Base-by-base conservation (phyloP, 1,140 invertebrate genomes). In the Cydia strobilella region DNA sequence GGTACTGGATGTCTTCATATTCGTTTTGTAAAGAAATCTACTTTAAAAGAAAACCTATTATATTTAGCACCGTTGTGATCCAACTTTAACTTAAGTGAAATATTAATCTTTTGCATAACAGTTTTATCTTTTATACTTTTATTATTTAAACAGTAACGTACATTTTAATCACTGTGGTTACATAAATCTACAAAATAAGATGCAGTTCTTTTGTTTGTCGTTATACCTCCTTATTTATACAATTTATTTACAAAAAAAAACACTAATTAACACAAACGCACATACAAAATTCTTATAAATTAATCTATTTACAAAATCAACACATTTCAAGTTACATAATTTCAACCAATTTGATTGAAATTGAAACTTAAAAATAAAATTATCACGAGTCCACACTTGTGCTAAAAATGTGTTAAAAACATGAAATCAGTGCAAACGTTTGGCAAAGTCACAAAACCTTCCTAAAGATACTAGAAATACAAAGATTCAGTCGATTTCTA, bases 241-340 rank as follows among this genome's bases (percentile, higher is more conserved):
- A 74, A 73, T 73, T 75, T 78, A 78, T 78, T 78, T 78, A 78
- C 77, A 78, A 74, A 73, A 74, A 73, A 35, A 9, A 75, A 72
- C 27, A 78, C 35, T 48, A 35, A 72, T 76, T 39, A 74, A 54
- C 42, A 42, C 48, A 72, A 71, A 74, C 65, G 74, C 45, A 31
- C 74, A 18, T 63, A 85, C 86, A 82, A 82, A 85, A 89, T 87
- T 83, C 86, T 86, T 86, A 89, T 90, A 91, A 90, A 90, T 90
- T 87, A 89, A 85, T 79, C 76, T 89, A 90, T 88, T 87, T 89
- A 89, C 87, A 89, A 84, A 77, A 85, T 81, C 77, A 78, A 83
- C 80, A 85, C 79, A 72, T 80, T 76, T 75, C 81, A 83, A 82
- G 79, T 83, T 82, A 82, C 78, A 76, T 65, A 83, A 84, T 82